A percentile compares a stretch with the other conserved stretches of the same genome.
phyloP scores from a whole-genome alignment of 2,888 invertebrate genomes.

The Ormyrus nitidulus region DNA sequence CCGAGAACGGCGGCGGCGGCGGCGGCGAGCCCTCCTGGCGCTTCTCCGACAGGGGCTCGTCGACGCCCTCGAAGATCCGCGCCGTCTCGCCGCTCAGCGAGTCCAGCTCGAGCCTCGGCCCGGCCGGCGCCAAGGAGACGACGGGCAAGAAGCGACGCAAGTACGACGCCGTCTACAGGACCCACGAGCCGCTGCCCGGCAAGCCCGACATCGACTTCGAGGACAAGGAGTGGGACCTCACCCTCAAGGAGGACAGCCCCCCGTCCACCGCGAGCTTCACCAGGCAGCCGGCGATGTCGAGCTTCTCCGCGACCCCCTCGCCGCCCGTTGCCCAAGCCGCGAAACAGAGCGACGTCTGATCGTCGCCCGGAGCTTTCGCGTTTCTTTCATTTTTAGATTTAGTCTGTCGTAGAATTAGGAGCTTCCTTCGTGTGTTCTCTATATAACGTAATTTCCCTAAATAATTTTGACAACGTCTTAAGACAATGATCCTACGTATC shows the following conservation, averaged over 20 bases:
- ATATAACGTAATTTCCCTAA: no score
- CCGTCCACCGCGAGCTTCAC: background rate
- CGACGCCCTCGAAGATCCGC: slow-evolving; percentile 51
- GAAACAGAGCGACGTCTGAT: slow-evolving; percentile 35
- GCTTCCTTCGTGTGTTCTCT: no score
- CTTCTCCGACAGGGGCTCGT: slow-evolving; percentile 66
- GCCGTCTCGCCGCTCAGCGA: slow-evolving; percentile 49
- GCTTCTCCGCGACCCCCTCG: background rate
- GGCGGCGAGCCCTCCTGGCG: slow-evolving; percentile 69
- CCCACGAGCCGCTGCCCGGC: slow-evolving; percentile 87
- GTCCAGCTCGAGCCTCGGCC: slow-evolving; percentile 35
- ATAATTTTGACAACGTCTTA: no score
- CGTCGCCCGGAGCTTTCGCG: background rate
- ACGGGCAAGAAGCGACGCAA: slow-evolving; percentile 67
- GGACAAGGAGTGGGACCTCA: slow-evolving; percentile 84
- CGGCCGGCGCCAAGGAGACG: background rate
- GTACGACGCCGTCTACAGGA: slow-evolving; percentile 90
- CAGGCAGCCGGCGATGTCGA: background rate
- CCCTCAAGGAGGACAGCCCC: slow-evolving; percentile 28
- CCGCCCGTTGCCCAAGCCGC: background rate
- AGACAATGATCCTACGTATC: no score
- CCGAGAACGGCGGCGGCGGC: slow-evolving; percentile 60
- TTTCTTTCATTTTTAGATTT: no score
- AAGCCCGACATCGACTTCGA: slow-evolving; percentile 88
- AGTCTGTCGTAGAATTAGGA: no score